Evolutionary conservation across 2,888 invertebrate species (phyloP).

Genomic region (Merodon equestris): DNA sequence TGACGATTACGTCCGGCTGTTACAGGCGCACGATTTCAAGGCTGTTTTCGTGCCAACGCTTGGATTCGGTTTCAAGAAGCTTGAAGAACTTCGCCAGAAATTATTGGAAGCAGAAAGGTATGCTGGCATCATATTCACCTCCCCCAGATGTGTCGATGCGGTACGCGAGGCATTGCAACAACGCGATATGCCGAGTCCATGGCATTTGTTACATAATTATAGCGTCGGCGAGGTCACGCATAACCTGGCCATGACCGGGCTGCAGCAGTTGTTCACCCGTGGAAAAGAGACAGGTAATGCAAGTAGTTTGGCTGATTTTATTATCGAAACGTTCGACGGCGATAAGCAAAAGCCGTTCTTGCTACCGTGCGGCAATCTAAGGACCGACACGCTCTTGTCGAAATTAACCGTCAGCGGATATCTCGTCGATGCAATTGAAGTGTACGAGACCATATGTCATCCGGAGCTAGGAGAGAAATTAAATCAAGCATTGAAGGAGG

Average conservation of each 20-base stretch:
- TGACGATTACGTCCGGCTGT: slow-evolving; percentile 79
- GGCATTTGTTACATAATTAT: slow-evolving; percentile 79
- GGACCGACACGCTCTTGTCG: slow-evolving; percentile 79
- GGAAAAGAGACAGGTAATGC: slow-evolving; percentile 82
- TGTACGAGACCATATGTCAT: slow-evolving; percentile 81
- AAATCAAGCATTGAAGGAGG: slow-evolving; percentile 75
- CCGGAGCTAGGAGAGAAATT: slow-evolving; percentile 78
- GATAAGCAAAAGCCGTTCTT: slow-evolving; percentile 79
- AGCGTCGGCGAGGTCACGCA: slow-evolving; percentile 81
- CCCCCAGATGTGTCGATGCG: slow-evolving; percentile 81
- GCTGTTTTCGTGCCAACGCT: slow-evolving; percentile 80
- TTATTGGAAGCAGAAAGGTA: slow-evolving; percentile 79
- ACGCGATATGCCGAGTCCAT: slow-evolving; percentile 76
- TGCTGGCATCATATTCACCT: slow-evolving; percentile 81
- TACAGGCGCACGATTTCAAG: slow-evolving; percentile 79
- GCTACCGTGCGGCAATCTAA: slow-evolving; percentile 81
- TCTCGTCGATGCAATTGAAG: slow-evolving; percentile 79
- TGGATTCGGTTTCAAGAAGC: slow-evolving; percentile 80
- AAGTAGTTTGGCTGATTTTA: slow-evolving; percentile 79
- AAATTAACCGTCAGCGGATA: slow-evolving; percentile 78
- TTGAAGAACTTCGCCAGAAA: slow-evolving; percentile 78
- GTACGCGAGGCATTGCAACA: slow-evolving; percentile 78
- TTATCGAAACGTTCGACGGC: slow-evolving; percentile 79
- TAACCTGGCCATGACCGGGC: slow-evolving; percentile 77
- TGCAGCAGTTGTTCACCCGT: slow-evolving; percentile 79